These are phyloP conservation scores for Amaurobius ferox DNA, from an alignment of 2,888 invertebrate species.

Conservation along the genomic window DNA sequence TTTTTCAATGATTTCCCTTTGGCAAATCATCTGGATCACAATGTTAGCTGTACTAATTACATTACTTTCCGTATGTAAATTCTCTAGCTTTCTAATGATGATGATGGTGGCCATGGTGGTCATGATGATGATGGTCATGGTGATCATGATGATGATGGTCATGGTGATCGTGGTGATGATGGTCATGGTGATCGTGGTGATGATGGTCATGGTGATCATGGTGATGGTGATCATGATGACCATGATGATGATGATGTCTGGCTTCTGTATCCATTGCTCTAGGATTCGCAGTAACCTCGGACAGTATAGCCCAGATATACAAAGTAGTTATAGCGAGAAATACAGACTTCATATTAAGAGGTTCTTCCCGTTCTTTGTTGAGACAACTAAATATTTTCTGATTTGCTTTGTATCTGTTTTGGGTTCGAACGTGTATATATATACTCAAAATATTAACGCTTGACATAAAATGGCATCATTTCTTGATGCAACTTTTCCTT, in stretches of 20 bases:
- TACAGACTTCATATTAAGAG: not conserved
- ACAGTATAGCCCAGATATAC: not conserved
- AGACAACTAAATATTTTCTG: not conserved
- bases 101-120: too few relatives aligned
- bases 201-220: constrained; percentile 22
- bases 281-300: not conserved
- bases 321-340: not conserved
- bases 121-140: not conserved
- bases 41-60: too few relatives aligned
- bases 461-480: not conserved
- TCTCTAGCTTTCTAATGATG: too few relatives aligned
- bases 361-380: not conserved
- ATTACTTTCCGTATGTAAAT: too few relatives aligned
- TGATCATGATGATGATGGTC: not conserved
- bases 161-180: constrained; percentile 25
- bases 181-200: constrained; percentile 22
- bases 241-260: not conserved
- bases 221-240: constrained; percentile 4
- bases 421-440: not conserved
- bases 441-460: not conserved
- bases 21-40: too few relatives aligned
- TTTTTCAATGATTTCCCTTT: too few relatives aligned
- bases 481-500: too few relatives aligned
- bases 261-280: not conserved
- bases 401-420: not conserved